These are phyloP conservation scores for Dendrocincla tyrannina DNA, from an alignment of 2,797 vertebrate species.

Conservation along the genomic window DNA sequence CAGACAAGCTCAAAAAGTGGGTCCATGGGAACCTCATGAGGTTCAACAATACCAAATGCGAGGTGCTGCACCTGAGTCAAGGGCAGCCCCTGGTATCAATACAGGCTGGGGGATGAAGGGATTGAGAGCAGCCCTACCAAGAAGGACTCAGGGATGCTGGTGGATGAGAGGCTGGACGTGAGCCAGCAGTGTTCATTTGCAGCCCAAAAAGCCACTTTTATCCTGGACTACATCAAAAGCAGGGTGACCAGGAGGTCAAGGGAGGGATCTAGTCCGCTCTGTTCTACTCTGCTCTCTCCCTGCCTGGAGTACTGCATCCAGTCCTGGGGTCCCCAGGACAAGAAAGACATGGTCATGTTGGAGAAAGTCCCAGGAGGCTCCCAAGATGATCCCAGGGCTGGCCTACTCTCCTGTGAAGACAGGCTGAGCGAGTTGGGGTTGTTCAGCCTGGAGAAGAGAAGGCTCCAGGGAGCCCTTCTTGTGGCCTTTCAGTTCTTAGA, in stretches of 20 bases:
- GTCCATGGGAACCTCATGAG: neutral
- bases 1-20: neutral
- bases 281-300: neutral
- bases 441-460: neutral
- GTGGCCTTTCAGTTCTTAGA: neutral
- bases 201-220: fast-evolving
- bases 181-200: fast-evolving
- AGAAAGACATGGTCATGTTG: neutral
- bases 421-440: neutral
- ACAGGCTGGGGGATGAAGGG: neutral
- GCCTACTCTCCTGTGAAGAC: neutral
- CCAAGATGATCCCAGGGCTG: neutral
- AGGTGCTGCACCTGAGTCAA: neutral
- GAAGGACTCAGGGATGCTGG: neutral
- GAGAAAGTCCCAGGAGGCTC: neutral
- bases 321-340: neutral
- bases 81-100: fast-evolving
- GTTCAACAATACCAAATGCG: neutral
- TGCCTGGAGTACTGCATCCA: neutral
- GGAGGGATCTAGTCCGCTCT: neutral
- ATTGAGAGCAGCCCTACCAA: neutral
- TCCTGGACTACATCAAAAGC: neutral
- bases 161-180: neutral
- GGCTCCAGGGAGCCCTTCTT: neutral
- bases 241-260: fast-evolving